phyloP scores from a whole-genome alignment of 2,888 invertebrate genomes.

The Limnephilus rhombicus region DNA sequence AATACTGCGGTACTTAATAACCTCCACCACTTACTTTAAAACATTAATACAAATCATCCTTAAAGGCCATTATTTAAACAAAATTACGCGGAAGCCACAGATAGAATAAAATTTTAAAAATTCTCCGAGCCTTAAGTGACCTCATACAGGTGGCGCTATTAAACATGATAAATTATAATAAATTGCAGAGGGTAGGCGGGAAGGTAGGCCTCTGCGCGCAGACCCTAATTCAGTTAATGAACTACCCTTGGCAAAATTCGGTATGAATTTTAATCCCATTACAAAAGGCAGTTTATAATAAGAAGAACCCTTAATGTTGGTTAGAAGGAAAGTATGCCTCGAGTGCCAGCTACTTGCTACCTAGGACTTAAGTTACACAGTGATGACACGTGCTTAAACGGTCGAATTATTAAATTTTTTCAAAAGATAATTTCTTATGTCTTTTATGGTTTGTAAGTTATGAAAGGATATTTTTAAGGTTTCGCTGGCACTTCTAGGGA shows the following conservation, averaged over 20 bases:
- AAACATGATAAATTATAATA: conserved; percentile 31
- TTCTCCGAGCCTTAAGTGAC: not conserved
- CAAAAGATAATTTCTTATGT: not conserved
- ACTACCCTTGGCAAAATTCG: conserved; percentile 43
- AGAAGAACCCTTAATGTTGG: conserved; percentile 25
- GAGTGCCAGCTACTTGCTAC: not conserved
- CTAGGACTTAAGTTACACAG: not conserved
- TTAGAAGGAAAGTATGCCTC: not conserved
- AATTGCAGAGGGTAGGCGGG: conserved; percentile 8
- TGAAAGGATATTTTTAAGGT: not conserved
- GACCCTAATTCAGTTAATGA: conserved; percentile 50
- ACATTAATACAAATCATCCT: not conserved
- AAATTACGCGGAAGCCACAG: not conserved
- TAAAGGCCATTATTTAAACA: not conserved
- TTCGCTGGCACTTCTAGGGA: too few species aligned
- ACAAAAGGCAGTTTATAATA: conserved; percentile 32
- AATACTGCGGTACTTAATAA: not conserved
- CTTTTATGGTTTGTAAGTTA: not conserved
- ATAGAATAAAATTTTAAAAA: not conserved
- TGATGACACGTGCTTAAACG: not conserved
- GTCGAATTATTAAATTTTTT: not conserved
- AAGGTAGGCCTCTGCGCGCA: not conserved
- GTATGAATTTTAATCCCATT: conserved; percentile 53
- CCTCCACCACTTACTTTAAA: not conserved
- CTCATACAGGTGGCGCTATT: conserved; percentile 12